phyloP scores from a whole-genome alignment of 35 echinoderm and acorn worm species.

The Hemicentrotus pulcherrimus region DNA sequence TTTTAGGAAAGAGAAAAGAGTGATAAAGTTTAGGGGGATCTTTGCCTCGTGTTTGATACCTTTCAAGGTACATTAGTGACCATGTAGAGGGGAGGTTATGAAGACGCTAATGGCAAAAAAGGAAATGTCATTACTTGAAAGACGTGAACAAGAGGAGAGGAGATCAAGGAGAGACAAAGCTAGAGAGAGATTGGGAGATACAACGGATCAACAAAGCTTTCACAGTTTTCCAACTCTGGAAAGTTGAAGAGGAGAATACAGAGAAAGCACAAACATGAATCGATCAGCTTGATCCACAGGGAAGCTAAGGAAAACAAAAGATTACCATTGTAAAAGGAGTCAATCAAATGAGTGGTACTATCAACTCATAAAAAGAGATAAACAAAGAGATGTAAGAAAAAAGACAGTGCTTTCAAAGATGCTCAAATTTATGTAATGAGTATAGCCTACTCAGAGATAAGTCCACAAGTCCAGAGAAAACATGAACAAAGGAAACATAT shows the following conservation, averaged over 20 bases:
- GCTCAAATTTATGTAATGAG: no score
- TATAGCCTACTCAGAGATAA: no score
- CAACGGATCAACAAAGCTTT: not conserved
- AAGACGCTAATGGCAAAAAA: not conserved
- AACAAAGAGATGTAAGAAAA: no score
- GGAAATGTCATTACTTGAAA: not conserved
- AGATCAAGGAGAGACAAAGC: not conserved
- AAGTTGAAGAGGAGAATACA: not conserved
- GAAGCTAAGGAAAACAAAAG: no score
- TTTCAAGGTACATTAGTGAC: slow-evolving; percentile 18
- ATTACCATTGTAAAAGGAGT: no score
- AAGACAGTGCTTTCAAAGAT: no score
- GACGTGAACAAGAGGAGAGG: not conserved
- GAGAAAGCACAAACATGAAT: not conserved
- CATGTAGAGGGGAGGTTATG: not conserved
- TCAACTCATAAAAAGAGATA: no score
- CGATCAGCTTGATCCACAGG: not conserved
- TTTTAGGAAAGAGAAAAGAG: not conserved
- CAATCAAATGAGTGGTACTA: no score
- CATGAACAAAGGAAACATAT: no score
- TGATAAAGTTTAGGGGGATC: not conserved
- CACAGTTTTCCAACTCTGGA: not conserved
- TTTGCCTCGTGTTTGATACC: not conserved
- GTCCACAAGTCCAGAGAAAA: no score
- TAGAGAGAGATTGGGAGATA: not conserved